A percentile compares a stretch with the other conserved stretches of the same genome.
Conservation (phyloP, 2,113 vertebrate genomes). For the Lampris megalopsis region DNA sequence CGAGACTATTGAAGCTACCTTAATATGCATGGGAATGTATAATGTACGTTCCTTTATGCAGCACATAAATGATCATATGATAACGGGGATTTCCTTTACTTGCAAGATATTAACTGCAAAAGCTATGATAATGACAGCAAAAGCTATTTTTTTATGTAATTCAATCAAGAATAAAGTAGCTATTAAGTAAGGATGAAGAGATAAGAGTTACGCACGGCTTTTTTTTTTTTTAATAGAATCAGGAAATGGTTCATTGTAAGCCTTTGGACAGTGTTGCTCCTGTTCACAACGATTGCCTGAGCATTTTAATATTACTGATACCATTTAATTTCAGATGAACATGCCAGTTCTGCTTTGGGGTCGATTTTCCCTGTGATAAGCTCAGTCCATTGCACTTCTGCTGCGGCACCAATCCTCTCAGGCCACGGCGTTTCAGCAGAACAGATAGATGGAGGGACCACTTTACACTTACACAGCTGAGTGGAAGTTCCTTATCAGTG, state of each 20-base stretch:
- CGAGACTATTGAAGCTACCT: too few relatives aligned
- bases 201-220: slow-evolving; percentile 7
- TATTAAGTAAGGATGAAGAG: slow-evolving; percentile 13
- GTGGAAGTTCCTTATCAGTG: slow-evolving; percentile 61
- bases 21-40: too few relatives aligned
- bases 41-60: too few relatives aligned
- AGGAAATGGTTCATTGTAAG: slow-evolving; percentile 2
- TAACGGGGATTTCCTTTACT: background rate
- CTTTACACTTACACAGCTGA: slow-evolving; percentile 68
- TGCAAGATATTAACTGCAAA: background rate
- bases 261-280: slow-evolving; percentile 27
- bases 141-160: slow-evolving; percentile 8
- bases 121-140: too few relatives aligned
- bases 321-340: slow-evolving; percentile 28
- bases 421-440: slow-evolving; percentile 59
- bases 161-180: background rate
- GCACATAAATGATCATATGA: too few relatives aligned
- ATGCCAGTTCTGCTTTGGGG: slow-evolving; percentile 18
- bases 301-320: slow-evolving; percentile 14
- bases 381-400: slow-evolving; percentile 39
- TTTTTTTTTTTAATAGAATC: slow-evolving; percentile 14
- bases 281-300: slow-evolving; percentile 17
- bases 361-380: slow-evolving; percentile 36
- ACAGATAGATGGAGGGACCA: slow-evolving; percentile 56
- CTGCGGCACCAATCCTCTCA: slow-evolving; percentile 69